Evolutionary conservation across 2,888 invertebrate genomes (phyloP).

Genomic region (Amorpha juglandis): DNA sequence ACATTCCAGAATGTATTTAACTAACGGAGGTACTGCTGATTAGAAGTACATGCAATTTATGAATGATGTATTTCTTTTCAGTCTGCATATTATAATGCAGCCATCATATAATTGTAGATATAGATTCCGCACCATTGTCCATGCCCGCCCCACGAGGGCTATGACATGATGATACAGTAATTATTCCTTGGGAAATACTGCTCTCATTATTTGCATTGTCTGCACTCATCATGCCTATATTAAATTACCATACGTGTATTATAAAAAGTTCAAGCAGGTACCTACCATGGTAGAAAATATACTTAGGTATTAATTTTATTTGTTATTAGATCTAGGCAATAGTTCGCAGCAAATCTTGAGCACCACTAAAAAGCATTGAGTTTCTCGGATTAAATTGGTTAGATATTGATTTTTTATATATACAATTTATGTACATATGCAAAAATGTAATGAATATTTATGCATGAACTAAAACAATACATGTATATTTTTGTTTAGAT

Average conservation of each 20-base stretch:
- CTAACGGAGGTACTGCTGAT: background rate
- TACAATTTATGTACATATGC: no score
- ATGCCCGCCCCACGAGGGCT: constrained; percentile 8
- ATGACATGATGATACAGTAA: constrained; percentile 26
- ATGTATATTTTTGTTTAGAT: no score
- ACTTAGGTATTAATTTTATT: background rate
- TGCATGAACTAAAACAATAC: no score
- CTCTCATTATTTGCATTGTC: constrained; percentile 23
- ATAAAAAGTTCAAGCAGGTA: constrained; percentile 10
- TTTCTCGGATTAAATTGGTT: no score
- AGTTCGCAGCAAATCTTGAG: no score
- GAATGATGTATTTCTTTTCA: constrained; percentile 9
- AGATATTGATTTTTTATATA: no score
- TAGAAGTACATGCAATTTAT: background rate
- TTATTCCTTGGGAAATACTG: constrained; percentile 26
- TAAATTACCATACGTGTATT: background rate
- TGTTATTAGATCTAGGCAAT: no score
- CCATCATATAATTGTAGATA: constrained; percentile 17
- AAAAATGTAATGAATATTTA: no score
- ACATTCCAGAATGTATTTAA: background rate
- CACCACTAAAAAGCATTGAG: no score
- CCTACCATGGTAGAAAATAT: no score
- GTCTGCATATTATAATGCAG: constrained; percentile 4
- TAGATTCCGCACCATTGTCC: constrained; percentile 20
- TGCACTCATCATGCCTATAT: background rate